Evolutionary conservation across 2,888 invertebrate genomes (phyloP), one percentile per base, ranked within the genome.

Genomic region (Dasypogon diadema): DNA sequence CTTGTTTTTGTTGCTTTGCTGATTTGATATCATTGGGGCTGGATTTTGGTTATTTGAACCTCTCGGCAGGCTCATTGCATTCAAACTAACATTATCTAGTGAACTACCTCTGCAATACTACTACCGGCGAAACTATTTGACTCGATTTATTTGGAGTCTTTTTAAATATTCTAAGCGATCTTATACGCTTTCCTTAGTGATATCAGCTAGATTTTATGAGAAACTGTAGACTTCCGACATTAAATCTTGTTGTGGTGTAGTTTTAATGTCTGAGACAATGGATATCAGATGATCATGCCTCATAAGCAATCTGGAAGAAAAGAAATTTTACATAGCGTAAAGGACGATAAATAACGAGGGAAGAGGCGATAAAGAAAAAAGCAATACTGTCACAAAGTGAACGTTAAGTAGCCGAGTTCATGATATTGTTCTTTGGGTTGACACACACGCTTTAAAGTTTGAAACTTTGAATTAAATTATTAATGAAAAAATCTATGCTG

Each of bases 11-110:
- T 42, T 21, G 16, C n/a, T 37, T 10, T 34, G 21, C 21, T 18
- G 18, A 34, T 30, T 26, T 12, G 16, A 18, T 60, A 37, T 37
- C 60, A 34, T 60, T 12, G 60, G 34, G 21, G 48, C 14, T 14
- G 48, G 46, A 46, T 46, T 65, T 48, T 65, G 65, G 2, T 12
- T 46, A 65, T 24, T 65, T 24, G 56, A 46, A 24, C 46, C 42
- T 46, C 24, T 46, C 18, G 46, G 65, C 14, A 65, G 48, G 14
- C 65, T 65, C 65, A 65, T 65, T 46, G 46, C 48, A 54, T 54
- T 3, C 46, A 12, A n/a, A n/a, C n/a, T 46, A 46, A 46, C 65
- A 65, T 46, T 22, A 22, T 46, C 46, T 65, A 21, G 3, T n/a
- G 18, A 4, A 21, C 5, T 51, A 51, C 48, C n/a, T 12, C 4